phyloP scores from a whole-genome alignment of 2,113 vertebrate species.

The Hydrochoerus hydrochaeris region DNA sequence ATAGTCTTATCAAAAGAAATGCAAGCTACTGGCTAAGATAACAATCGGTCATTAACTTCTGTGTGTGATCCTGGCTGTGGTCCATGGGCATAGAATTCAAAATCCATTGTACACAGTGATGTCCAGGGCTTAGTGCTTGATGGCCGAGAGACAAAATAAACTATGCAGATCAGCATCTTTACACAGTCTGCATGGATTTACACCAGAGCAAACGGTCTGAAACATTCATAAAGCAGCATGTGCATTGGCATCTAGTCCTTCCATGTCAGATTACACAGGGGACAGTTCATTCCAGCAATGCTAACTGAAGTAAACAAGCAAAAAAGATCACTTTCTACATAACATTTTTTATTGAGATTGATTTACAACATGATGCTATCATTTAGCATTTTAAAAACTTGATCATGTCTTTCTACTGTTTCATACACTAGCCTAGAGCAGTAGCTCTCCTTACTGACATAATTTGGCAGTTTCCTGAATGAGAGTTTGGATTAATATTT shows the following conservation, averaged over 20 bases:
- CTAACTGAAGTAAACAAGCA: constrained; percentile 59
- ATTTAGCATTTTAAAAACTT: constrained; percentile 28
- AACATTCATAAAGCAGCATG: constrained; percentile 27
- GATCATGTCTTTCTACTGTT: constrained; percentile 49
- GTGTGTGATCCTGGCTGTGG: constrained; percentile 65
- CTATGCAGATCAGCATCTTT: constrained; percentile 72
- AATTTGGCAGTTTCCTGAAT: constrained; percentile 30
- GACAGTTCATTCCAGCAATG: background rate
- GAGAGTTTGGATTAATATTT: constrained; percentile 49
- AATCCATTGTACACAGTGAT: constrained; percentile 59
- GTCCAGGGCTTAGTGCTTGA: constrained; percentile 74
- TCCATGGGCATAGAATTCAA: constrained; percentile 67
- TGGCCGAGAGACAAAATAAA: constrained; percentile 73
- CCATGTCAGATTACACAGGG: constrained; percentile 42
- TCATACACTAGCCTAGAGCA: background rate
- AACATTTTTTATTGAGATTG: constrained; percentile 51
- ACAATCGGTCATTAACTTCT: constrained; percentile 76
- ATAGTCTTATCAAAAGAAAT: constrained; percentile 80
- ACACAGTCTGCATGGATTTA: constrained; percentile 60
- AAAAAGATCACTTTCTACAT: constrained; percentile 50
- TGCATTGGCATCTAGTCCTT: constrained; percentile 22
- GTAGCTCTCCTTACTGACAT: background rate
- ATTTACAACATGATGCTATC: constrained; percentile 39
- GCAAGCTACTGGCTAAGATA: constrained; percentile 71
- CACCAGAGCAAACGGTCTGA: constrained; percentile 50